Conservation (phyloP, 2,113 vertebrate species). For the Scalopus aquaticus region DNA sequence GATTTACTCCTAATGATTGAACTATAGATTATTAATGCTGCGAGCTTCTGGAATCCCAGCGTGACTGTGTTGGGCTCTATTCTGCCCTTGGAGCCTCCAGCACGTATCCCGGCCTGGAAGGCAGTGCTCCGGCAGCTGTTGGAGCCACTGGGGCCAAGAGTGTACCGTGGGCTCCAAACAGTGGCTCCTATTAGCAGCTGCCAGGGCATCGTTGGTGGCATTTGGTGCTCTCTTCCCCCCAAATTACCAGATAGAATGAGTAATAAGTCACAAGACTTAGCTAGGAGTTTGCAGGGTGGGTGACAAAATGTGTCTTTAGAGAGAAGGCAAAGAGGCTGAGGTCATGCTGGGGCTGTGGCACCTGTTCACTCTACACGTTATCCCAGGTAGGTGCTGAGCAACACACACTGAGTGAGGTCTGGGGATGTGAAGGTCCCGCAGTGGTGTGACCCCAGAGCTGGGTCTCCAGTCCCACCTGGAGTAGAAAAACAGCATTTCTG, state of each 20-base stretch:
- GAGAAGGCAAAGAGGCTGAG: constrained; percentile 10
- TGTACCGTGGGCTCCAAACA: constrained; percentile 39
- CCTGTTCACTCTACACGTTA: constrained; percentile 35
- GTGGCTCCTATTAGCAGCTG: constrained; percentile 50
- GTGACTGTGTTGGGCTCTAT: constrained; percentile 66
- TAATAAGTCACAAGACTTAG: constrained; percentile 40
- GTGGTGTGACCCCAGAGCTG: not conserved
- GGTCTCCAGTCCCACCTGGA: not conserved
- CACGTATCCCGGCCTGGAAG: constrained; percentile 53
- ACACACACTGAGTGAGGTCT: not conserved
- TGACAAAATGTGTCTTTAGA: constrained; percentile 46
- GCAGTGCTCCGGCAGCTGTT: constrained; percentile 58
- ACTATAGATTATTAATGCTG: constrained; percentile 78
- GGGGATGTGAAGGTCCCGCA: fast-evolving
- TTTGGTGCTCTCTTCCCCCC: constrained; percentile 55
- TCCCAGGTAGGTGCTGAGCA: not conserved
- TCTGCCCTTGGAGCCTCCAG: constrained; percentile 47
- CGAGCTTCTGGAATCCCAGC: constrained; percentile 43
- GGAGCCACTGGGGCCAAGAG: constrained; percentile 21
- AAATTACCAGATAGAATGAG: constrained; percentile 41
- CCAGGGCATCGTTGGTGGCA: constrained; percentile 18
- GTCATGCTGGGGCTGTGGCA: not conserved
- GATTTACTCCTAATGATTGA: constrained; percentile 76
- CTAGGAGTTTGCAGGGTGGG: not conserved
- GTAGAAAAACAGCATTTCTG: fast-evolving